A percentile compares a stretch with the other conserved stretches of the same genome.
Conservation (phyloP, 2,797 vertebrate species). For the Babyrousa celebensis region DNA sequence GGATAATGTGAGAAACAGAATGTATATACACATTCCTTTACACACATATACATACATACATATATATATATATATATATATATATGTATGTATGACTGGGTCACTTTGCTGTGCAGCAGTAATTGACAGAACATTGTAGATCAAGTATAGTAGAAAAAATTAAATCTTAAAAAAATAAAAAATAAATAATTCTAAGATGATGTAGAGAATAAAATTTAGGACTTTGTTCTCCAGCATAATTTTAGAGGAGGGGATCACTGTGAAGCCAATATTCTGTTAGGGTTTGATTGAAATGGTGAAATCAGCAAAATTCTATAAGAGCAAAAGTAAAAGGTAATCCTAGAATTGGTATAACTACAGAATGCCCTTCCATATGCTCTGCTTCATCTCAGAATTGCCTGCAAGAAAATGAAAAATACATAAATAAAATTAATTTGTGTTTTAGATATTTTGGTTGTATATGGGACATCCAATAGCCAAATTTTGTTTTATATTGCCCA, state of each 20-base stretch:
- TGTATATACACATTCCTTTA: no score
- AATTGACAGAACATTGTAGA: no score
- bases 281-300: slow-evolving; percentile 8
- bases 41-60: no score
- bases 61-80: no score
- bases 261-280: not conserved
- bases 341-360: not conserved
- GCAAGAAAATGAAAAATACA: not conserved
- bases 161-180: no score
- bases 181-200: not conserved
- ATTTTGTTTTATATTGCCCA: not conserved
- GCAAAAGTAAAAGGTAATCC: not conserved
- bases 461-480: not conserved
- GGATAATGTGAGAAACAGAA: no score
- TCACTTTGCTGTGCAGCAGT: no score
- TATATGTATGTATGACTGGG: no score
- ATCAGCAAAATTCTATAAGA: slow-evolving; percentile 34
- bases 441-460: not conserved
- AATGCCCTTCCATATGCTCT: not conserved
- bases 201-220: slow-evolving; percentile 41
- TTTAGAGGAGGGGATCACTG: not conserved
- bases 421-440: not conserved
- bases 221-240: not conserved
- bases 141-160: no score
- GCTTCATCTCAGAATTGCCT: not conserved